Conservation (phyloP, 2,888 invertebrate species). For the Sylvicola fuscatus region DNA sequence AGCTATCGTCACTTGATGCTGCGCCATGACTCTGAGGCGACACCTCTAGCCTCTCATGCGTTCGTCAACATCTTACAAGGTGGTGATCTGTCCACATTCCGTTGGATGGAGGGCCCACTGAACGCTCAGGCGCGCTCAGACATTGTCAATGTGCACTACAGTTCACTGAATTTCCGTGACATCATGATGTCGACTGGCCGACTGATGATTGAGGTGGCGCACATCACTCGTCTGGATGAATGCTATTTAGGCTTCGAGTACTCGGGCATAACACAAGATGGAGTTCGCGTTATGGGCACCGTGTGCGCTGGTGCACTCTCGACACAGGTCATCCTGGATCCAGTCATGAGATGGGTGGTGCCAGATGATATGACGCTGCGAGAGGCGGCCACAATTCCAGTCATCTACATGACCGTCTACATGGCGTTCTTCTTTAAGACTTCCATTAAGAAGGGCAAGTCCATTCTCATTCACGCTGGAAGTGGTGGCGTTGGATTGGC, state of each 20-base stretch:
- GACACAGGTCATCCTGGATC: conserved; percentile 28
- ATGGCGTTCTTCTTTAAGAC: conserved; percentile 26
- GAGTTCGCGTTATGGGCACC: conserved; percentile 44
- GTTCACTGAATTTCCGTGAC: conserved; percentile 83
- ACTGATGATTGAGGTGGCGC: conserved; percentile 62
- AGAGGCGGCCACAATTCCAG: conserved; percentile 59
- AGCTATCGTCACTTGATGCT: conserved; percentile 66
- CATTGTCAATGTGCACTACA: conserved; percentile 39
- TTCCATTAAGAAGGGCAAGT: conserved; percentile 20
- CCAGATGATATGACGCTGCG: conserved; percentile 51
- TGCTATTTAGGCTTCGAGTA: conserved; percentile 48
- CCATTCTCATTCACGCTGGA: conserved; percentile 34
- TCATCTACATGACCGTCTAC: conserved; percentile 51
- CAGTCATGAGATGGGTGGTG: conserved; percentile 33
- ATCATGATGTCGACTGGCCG: conserved; percentile 88
- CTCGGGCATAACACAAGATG: conserved; percentile 35
- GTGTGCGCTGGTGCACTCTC: conserved; percentile 30
- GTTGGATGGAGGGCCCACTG: conserved; percentile 58
- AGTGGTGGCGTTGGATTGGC: conserved; percentile 59
- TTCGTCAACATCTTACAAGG: conserved; percentile 55
- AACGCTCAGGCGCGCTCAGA: conserved; percentile 30
- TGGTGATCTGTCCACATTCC: conserved; percentile 70
- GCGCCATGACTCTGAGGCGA: conserved; percentile 24
- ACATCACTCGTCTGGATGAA: conserved; percentile 37
- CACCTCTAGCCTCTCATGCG: conserved; percentile 37